These are phyloP conservation scores for Danio albolineatus DNA, from an alignment of 2,797 vertebrate species.

Conservation along the genomic window DNA sequence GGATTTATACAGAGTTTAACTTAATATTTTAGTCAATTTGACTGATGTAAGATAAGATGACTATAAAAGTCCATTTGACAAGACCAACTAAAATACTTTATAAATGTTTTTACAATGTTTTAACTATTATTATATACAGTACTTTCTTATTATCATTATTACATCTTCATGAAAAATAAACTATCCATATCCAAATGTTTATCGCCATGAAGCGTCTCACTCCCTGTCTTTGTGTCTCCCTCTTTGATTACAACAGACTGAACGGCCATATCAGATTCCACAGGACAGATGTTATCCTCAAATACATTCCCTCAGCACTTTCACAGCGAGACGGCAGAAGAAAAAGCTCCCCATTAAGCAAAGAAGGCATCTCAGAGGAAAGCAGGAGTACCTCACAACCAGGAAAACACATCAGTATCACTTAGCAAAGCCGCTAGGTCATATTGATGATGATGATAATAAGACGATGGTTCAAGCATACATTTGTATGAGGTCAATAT, in stretches of 20 bases:
- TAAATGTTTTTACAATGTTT: background rate
- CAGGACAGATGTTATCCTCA: conserved; percentile 25
- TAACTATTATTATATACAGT: too few relatives aligned
- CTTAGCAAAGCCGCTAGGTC: background rate
- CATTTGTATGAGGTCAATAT: background rate
- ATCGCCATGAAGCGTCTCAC: background rate
- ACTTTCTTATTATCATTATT: too few relatives aligned
- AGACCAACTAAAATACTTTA: too few relatives aligned
- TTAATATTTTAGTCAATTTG: too few relatives aligned
- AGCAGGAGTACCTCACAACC: background rate
- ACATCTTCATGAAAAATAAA: too few relatives aligned
- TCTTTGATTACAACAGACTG: conserved; percentile 13
- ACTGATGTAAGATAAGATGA: too few relatives aligned
- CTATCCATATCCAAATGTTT: background rate
- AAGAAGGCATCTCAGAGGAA: conserved; percentile 1
- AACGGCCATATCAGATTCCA: background rate
- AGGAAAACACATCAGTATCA: conserved; percentile 1
- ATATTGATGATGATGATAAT: background rate
- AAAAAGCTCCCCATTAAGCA: background rate
- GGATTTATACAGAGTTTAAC: too few relatives aligned
- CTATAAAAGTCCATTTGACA: too few relatives aligned
- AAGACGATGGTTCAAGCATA: background rate
- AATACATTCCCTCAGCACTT: conserved; percentile 37
- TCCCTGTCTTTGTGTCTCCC: background rate
- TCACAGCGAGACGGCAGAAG: conserved; percentile 27